Conservation (phyloP, 2,888 invertebrate species). For the Lasioglossum marginatum region DNA sequence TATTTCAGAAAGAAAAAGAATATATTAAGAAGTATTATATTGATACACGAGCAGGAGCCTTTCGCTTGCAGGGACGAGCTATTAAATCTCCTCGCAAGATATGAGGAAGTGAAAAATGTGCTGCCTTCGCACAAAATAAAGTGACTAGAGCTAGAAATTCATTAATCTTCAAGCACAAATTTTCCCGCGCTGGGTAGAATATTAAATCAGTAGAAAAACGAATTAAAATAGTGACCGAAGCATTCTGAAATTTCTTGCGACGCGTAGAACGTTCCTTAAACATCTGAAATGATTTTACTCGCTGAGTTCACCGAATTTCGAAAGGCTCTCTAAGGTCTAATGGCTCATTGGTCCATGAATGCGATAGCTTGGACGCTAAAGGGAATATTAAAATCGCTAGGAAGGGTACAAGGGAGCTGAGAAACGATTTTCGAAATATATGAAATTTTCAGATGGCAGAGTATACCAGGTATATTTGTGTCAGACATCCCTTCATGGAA, state of each 20-base stretch:
- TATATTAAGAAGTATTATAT: neutral
- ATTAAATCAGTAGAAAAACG: neutral
- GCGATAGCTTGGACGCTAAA: neutral
- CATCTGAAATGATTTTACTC: neutral
- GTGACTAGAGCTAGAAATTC: neutral
- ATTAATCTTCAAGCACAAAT: neutral
- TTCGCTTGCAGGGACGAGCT: neutral
- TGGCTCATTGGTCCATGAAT: conserved; percentile 4
- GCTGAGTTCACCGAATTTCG: neutral
- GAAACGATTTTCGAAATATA: conserved; percentile 5
- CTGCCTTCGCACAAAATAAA: neutral
- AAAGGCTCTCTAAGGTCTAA: neutral
- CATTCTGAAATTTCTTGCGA: neutral
- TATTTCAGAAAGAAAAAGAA: neutral
- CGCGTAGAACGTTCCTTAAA: neutral
- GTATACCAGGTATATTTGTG: conserved; percentile 8
- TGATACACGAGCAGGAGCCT: neutral
- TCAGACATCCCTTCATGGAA: conserved; percentile 7
- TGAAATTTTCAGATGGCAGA: conserved; percentile 21
- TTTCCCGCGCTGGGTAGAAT: neutral
- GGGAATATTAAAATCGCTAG: conserved; percentile 4
- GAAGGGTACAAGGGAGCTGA: neutral
- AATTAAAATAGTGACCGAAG: neutral
- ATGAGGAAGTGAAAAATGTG: no score
- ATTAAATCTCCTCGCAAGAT: neutral